Evolutionary conservation across 2,113 vertebrate species (phyloP).

Genomic region (Tricholaema leucomelas): DNA sequence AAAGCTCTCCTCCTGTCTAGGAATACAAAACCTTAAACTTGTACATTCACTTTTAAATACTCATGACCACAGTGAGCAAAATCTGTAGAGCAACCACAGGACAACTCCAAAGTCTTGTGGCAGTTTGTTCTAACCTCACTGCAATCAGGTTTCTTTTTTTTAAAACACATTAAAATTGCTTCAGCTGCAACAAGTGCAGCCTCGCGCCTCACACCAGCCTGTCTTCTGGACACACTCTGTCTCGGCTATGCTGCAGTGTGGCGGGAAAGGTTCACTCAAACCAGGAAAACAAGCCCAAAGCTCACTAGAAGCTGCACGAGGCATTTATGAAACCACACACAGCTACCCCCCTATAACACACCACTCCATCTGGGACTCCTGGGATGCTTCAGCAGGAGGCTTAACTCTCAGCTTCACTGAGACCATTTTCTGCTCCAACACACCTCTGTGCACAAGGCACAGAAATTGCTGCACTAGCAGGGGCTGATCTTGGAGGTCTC

Average conservation of each 20-base stretch:
- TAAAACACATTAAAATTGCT: background rate
- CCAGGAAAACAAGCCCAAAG: background rate
- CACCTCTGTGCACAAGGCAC: background rate
- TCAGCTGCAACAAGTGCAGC: background rate
- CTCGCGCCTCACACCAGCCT: rapidly evolving
- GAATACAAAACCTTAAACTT: background rate
- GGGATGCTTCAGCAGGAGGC: background rate
- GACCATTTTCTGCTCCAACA: background rate
- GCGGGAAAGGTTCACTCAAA: background rate
- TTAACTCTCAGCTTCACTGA: background rate
- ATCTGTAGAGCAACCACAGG: background rate
- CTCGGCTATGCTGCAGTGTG: background rate
- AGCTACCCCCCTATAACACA: background rate
- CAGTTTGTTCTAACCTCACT: background rate
- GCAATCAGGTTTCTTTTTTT: background rate
- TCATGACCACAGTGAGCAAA: background rate
- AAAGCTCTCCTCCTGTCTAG: background rate
- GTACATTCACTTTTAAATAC: background rate
- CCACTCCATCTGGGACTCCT: background rate
- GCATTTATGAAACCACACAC: background rate
- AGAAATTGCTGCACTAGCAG: background rate
- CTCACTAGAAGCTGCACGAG: background rate
- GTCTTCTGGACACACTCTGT: background rate
- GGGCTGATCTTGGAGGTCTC: too few relatives aligned
- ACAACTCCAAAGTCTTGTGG: background rate